Evolutionary conservation across 2,797 vertebrate genomes (phyloP).

Genomic region (Sylvia borin): DNA sequence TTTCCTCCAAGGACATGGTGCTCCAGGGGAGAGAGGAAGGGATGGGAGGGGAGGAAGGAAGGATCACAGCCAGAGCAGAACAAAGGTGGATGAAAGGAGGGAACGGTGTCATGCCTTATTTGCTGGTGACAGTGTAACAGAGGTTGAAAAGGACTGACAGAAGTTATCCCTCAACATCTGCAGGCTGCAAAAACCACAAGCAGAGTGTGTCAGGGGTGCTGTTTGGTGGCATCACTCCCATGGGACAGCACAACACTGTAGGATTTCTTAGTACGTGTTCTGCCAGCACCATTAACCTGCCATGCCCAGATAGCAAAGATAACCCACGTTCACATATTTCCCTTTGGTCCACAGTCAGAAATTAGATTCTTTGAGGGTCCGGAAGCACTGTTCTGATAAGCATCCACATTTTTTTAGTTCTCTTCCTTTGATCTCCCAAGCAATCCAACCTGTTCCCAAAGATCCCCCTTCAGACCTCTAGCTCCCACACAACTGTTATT

Average conservation of each 20-base stretch:
- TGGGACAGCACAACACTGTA: accelerated
- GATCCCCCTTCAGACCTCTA: not conserved
- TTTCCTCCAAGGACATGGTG: not conserved
- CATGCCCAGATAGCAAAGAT: conserved; percentile 39
- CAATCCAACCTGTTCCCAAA: conserved; percentile 36
- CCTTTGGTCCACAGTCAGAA: conserved; percentile 23
- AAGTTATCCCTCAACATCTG: not conserved
- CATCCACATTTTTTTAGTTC: conserved; percentile 30
- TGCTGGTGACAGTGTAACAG: not conserved
- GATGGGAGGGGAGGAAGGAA: not conserved
- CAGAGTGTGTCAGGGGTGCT: not conserved
- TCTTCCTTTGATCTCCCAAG: conserved; percentile 58
- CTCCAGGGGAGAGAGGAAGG: not conserved
- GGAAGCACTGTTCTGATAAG: conserved; percentile 34
- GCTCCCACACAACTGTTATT: conserved; percentile 37
- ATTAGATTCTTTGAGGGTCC: not conserved
- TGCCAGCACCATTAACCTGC: conserved; percentile 17
- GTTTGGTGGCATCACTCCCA: not conserved
- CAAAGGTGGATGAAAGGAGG: not conserved
- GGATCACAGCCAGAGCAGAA: not conserved
- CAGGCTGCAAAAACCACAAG: not conserved
- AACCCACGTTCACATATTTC: conserved; percentile 21
- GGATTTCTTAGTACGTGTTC: not conserved
- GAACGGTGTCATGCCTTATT: not conserved
- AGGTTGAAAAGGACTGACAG: not conserved